phyloP scores from a whole-genome alignment of 2,797 vertebrate species.

The Gila robusta region DNA sequence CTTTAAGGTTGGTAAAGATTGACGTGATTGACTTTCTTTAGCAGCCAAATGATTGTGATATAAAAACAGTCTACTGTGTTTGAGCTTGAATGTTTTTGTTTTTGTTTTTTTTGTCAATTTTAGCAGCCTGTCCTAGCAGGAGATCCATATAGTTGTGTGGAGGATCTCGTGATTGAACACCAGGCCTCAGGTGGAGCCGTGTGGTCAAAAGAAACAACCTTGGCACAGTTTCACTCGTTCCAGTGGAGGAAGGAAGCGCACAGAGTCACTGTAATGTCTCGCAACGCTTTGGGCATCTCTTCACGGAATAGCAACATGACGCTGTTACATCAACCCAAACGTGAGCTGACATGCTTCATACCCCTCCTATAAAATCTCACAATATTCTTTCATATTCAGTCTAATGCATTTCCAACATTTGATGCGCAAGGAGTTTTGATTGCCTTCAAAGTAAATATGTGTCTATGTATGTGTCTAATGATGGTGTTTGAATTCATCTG shows the following conservation, averaged over 20 bases:
- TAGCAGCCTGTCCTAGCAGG: conserved; percentile 65
- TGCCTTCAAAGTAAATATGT: not conserved
- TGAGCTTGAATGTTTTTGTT: conserved; percentile 1
- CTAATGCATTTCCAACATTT: not conserved
- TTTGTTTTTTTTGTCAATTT: not conserved
- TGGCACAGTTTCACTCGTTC: conserved; percentile 81
- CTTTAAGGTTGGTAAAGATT: conserved; percentile 82
- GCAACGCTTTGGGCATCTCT: conserved; percentile 89
- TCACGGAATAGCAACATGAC: conserved; percentile 85
- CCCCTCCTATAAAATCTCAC: conserved; percentile 15
- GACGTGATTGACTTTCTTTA: not conserved
- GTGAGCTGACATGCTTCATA: conserved; percentile 68
- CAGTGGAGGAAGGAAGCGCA: conserved; percentile 81
- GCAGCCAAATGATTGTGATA: not conserved
- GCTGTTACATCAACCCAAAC: conserved; percentile 78
- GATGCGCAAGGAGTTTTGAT: not conserved
- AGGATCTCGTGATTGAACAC: conserved; percentile 80
- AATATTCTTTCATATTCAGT: not conserved
- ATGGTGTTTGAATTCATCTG: conserved; percentile 21
- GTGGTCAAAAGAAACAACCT: conserved; percentile 71
- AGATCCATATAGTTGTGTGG: conserved; percentile 81
- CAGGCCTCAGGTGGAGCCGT: conserved; percentile 67
- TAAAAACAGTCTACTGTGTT: not conserved
- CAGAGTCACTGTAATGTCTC: conserved; percentile 82
- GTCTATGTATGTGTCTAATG: not conserved